Evolutionary conservation across 2,113 vertebrate genomes (phyloP).

Genomic region (Mungos mungo): DNA sequence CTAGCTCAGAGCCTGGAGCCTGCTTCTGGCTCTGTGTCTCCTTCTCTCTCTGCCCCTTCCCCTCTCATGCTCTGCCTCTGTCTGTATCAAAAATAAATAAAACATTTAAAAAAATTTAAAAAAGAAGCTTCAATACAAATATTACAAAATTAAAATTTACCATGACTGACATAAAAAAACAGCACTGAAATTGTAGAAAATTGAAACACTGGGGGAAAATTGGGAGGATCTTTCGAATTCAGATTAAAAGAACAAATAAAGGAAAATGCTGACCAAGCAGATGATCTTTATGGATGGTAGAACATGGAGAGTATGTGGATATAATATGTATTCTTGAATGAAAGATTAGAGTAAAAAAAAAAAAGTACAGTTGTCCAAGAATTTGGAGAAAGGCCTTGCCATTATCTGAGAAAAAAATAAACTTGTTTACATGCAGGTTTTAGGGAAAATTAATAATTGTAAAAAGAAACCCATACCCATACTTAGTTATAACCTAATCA

Average conservation of each 20-base stretch:
- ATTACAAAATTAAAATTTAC: slow-evolving; percentile 19
- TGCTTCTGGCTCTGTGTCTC: too few relatives aligned
- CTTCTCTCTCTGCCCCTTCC: too few relatives aligned
- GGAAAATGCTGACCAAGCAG: not conserved
- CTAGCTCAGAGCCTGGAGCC: too few relatives aligned
- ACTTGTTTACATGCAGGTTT: not conserved
- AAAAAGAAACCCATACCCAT: not conserved
- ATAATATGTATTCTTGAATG: slow-evolving; percentile 1
- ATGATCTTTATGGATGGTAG: not conserved
- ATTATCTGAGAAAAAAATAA: not conserved
- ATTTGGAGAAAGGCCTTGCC: not conserved
- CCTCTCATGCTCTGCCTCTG: too few relatives aligned
- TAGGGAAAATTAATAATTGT: slow-evolving; percentile 30
- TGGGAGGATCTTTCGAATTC: not conserved
- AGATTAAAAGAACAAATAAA: not conserved
- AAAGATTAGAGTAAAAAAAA: not conserved
- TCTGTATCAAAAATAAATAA: too few relatives aligned
- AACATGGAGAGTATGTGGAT: not conserved
- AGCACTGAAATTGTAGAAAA: not conserved
- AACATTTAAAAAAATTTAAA: not conserved
- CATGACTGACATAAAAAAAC: not conserved
- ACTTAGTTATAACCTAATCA: not conserved
- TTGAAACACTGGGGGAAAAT: not conserved
- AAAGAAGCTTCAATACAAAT: not conserved
- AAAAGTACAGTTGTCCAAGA: not conserved